These are phyloP conservation scores for Caenorhabditis uteleia DNA, from an alignment of 2,888 invertebrate genomes.

Conservation along the genomic window DNA sequence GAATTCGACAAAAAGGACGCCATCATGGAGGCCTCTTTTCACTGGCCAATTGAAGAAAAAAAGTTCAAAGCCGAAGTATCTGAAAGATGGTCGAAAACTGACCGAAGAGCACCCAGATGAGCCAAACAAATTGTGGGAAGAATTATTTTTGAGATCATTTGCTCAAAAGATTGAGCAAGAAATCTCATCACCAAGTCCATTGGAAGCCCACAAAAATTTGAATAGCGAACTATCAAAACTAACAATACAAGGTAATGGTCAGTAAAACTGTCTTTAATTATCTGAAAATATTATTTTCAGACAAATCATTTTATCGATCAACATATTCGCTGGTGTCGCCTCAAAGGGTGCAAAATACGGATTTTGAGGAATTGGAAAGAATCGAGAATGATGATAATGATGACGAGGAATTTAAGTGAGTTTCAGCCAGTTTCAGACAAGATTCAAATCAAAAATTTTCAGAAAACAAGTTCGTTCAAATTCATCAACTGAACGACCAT, in stretches of 20 bases:
- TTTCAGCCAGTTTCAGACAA: neutral
- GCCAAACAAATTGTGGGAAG: slow-evolving; percentile 63
- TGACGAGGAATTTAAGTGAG: neutral
- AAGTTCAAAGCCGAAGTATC: slow-evolving; percentile 49
- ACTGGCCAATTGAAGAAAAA: slow-evolving; percentile 44
- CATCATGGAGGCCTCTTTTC: slow-evolving; percentile 53
- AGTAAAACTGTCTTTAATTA: neutral
- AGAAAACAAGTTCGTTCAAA: slow-evolving; percentile 32
- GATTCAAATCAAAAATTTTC: neutral
- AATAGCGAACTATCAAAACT: slow-evolving; percentile 40
- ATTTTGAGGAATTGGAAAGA: slow-evolving; percentile 33
- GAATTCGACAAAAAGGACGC: slow-evolving; percentile 30
- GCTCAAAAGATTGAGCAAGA: slow-evolving; percentile 63
- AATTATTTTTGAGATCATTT: slow-evolving; percentile 58
- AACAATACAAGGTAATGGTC: slow-evolving; percentile 42
- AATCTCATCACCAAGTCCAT: slow-evolving; percentile 52
- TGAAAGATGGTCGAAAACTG: slow-evolving; percentile 59
- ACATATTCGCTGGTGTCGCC: slow-evolving; percentile 48
- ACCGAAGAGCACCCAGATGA: slow-evolving; percentile 26
- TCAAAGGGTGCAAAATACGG: slow-evolving; percentile 36
- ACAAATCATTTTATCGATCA: slow-evolving; percentile 48
- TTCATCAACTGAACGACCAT: slow-evolving; percentile 26
- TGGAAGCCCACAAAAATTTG: slow-evolving; percentile 49
- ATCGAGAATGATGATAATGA: slow-evolving; percentile 10
- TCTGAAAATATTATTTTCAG: slow-evolving; percentile 25